Conservation (phyloP, 2,797 vertebrate species). For the Lophotriccus pileatus region DNA sequence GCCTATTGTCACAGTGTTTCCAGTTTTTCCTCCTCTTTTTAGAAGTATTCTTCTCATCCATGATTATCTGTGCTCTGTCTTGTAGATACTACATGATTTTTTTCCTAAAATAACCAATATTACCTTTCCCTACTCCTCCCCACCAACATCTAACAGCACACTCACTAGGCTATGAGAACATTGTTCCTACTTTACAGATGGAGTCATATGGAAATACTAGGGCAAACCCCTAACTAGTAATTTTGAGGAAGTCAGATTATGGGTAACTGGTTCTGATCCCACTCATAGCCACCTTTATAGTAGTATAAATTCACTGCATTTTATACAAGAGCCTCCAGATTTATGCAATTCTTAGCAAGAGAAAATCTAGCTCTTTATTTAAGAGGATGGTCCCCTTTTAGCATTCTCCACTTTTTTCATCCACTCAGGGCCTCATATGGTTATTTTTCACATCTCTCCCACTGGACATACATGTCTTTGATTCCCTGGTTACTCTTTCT, state of each 20-base stretch:
- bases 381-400: not conserved
- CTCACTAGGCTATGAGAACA: not conserved
- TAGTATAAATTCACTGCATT: not conserved
- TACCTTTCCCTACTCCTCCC: not conserved
- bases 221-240: not conserved
- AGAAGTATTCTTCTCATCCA: not conserved
- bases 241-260: not conserved
- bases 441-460: not conserved
- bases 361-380: not conserved
- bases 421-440: not conserved
- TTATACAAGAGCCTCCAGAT: not conserved
- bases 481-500: not conserved
- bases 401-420: not conserved
- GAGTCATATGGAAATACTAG: not conserved
- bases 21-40: not conserved
- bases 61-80: not conserved
- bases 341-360: not conserved
- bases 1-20: not conserved
- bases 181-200: not conserved
- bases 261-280: not conserved
- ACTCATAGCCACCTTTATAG: not conserved
- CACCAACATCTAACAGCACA: not conserved
- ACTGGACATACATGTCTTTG: not conserved
- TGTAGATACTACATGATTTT: not conserved
- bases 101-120: not conserved